Conservation (phyloP, 2,113 vertebrate species). For the Callorhinus ursinus region DNA sequence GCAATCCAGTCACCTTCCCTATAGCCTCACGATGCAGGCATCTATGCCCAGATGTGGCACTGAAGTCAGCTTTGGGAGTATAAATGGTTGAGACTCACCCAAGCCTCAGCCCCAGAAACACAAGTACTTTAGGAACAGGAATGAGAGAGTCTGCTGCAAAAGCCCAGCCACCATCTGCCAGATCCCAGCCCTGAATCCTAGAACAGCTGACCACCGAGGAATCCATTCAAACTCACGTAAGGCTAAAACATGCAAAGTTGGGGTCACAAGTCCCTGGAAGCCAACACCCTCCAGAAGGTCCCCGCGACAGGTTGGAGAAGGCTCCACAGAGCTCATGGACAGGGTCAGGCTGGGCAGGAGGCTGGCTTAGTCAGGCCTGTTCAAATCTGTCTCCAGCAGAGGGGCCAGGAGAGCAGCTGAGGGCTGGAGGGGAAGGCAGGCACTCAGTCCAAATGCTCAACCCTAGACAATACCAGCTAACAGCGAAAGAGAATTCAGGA, state of each 20-base stretch:
- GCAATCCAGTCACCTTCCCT: background rate
- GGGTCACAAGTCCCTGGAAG: background rate
- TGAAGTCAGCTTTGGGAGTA: fast-evolving
- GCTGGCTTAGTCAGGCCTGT: background rate
- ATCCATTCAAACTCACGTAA: background rate
- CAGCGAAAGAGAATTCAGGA: fast-evolving
- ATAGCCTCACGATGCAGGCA: fast-evolving
- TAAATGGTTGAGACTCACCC: background rate
- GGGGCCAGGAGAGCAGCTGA: background rate
- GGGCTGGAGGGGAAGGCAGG: background rate
- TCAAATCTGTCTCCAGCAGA: too few relatives aligned
- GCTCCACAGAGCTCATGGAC: fast-evolving
- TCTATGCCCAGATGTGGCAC: background rate
- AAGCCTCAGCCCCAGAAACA: background rate
- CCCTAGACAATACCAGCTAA: too few relatives aligned
- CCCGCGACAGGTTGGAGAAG: background rate
- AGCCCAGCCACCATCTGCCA: background rate
- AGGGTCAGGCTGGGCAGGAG: too few relatives aligned
- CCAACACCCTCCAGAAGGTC: too few relatives aligned
- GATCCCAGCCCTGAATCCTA: background rate
- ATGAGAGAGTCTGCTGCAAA: background rate
- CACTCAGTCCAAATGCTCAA: fast-evolving
- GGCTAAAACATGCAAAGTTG: fast-evolving
- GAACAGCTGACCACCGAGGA: fast-evolving
- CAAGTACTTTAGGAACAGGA: background rate